Base-by-base conservation (phyloP, 2,113 vertebrate species). In the Otocyon megalotis region DNA sequence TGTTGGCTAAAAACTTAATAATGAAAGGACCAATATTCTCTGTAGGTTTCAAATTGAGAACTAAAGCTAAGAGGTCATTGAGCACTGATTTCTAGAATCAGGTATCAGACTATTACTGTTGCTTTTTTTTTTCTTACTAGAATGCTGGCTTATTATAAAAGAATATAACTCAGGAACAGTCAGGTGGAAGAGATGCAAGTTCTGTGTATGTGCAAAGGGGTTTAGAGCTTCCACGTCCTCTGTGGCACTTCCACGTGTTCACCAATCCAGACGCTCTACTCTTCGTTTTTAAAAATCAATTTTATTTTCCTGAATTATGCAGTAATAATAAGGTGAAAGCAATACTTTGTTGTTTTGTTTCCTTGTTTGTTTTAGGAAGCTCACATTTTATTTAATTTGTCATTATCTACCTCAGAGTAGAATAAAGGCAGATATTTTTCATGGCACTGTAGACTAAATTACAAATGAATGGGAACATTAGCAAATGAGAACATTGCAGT, bases 341-440 rank as follows among this genome's bases (percentile, higher is more conserved):
- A 91, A 88, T 53, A 15, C 6, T n/a, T 89, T 82, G 20, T 35
- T 80, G 22, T 69, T 94, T 93, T 93, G 37, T 72, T 95, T 89
- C 24, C 20, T 90, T 58, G 13, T 88, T 89, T 96, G 54, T 69
- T 89, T 80, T 93, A 86, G 83, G 22, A 94, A 93, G 80, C 2
- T 89, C 87, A 48, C 19, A 56, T 54, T 90, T 86, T 95, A 94
- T 83, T 97, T 93, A 90, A 96, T 92, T 84, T 97, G 53, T 84
- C 81, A 65, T 88, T 30, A 50, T 96, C 37, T 9, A 88, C 60
- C 56, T 93, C 92, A 56, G 24, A 88, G 43, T 80, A 82, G 50
- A 96, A 94, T 94, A 87, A 94, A 90, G 56, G 54, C 43, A 96
- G 54, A 50, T 93, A 74, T 91, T 97, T 94, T 77, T 96, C 67